phyloP scores from a whole-genome alignment of 2,888 invertebrate species.

The Dromius quadrimaculatus region DNA sequence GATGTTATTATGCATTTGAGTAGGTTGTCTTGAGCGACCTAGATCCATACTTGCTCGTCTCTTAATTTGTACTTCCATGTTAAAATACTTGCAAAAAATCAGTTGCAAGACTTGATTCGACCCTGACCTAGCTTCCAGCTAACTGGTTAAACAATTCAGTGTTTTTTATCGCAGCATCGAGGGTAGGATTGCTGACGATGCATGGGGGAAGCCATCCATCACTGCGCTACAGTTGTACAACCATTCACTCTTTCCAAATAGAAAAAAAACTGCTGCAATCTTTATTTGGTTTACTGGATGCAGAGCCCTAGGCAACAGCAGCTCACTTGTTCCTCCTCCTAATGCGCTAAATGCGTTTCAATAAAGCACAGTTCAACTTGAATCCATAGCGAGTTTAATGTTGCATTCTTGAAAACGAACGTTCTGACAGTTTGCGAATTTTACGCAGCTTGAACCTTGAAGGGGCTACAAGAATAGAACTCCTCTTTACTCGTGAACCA shows the following conservation, averaged over 20 bases:
- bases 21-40: too few relatives aligned
- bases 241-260: neutral
- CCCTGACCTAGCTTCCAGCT: conserved; percentile 49
- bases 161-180: neutral
- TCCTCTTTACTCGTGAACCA: too few relatives aligned
- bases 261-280: neutral
- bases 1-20: too few relatives aligned
- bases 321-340: conserved; percentile 36
- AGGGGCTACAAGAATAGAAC: too few relatives aligned
- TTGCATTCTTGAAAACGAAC: neutral
- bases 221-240: conserved; percentile 9
- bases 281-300: conserved; percentile 14
- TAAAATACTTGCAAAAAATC: too few relatives aligned
- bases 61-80: too few relatives aligned
- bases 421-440: neutral
- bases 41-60: too few relatives aligned
- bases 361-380: conserved; percentile 9
- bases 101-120: too few relatives aligned
- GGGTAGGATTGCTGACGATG: conserved; percentile 11
- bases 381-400: neutral
- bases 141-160: conserved; percentile 44
- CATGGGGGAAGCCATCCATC: conserved; percentile 50
- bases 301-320: conserved; percentile 28
- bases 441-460: conserved; percentile 2
- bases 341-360: conserved; percentile 46